Base-by-base conservation (phyloP, 2,888 invertebrate species). In the Hydrotaea cyrtoneurina region DNA sequence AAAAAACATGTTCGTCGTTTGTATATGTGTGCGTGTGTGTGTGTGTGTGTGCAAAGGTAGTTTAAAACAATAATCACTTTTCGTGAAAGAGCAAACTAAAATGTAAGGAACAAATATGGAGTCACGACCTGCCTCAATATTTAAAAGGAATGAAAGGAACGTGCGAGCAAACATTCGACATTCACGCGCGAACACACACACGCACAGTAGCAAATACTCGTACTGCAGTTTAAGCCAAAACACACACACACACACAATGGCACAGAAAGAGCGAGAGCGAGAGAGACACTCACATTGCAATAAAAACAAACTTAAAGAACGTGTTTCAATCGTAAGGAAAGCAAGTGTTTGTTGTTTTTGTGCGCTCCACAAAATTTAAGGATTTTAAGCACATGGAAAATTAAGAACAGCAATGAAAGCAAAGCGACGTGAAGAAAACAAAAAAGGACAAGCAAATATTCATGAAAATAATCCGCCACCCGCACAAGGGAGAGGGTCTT, bases 111-210 rank as follows among this genome's bases (percentile, higher is more conserved):
- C 69, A 71, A 74, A 73, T 75, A 66, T 64, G 69, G 13, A 75
- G 57, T 80, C 71, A 64, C 78, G 80, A 84, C 80, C 83, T 80
- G 78, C 71, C 80, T 78, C 80, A 84, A 80, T 75, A 75, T 78
- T 74, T 75, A 78, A 78, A 11, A 75, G 21, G 23, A 77, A n/a
- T 8, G 43, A 59, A 74, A 74, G 26, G 26, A 62, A 62, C 43
- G 46, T n/a, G 43, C 10, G 62, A 26, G 15, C 17, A 59, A n/a
- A 73, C 19, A 74, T 53, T 50, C 19, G 43, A 57, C 31, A 64
- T 7, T 31, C 7, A 31, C 26, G 39, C 19, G 8, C 19, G 36
- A 74, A 55, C 17, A 53, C 21, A 71, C 23, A 36, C 19, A 57
- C 57, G 31, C 10, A 66, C n/a, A 21, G 23, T n/a, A 53, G 8